Evolutionary conservation across 2,113 vertebrate species (phyloP).

Genomic region (Orycteropus afer): DNA sequence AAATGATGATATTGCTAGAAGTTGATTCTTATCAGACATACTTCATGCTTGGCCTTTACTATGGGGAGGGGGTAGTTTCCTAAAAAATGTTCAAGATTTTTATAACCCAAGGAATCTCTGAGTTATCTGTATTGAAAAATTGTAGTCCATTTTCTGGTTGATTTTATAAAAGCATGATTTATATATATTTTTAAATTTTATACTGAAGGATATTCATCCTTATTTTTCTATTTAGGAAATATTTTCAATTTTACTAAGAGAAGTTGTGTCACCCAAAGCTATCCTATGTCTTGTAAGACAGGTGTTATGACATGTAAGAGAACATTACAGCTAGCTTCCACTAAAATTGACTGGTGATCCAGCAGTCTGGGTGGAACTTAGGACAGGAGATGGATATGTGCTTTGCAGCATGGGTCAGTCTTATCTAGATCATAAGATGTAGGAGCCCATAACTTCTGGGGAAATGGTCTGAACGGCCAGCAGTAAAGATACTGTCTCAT

Average conservation of each 20-base stretch:
- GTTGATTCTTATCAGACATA: neutral
- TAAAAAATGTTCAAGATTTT: neutral
- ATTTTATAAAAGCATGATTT: slow-evolving; percentile 7
- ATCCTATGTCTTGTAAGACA: neutral
- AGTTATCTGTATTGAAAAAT: slow-evolving; percentile 2
- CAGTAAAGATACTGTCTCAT: neutral
- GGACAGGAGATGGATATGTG: neutral
- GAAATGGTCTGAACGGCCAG: neutral
- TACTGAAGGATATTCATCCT: neutral
- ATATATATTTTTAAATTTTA: neutral
- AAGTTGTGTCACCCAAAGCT: neutral
- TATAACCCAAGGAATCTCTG: neutral
- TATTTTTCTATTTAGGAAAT: neutral
- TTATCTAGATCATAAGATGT: neutral
- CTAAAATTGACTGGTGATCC: neutral
- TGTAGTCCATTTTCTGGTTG: too few relatives aligned
- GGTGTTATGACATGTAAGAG: neutral
- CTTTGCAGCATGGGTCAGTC: neutral
- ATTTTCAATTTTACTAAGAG: neutral
- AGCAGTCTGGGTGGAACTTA: neutral
- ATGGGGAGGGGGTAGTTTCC: neutral
- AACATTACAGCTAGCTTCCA: neutral
- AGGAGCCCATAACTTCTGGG: neutral
- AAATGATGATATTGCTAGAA: too few relatives aligned
- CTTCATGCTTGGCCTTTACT: neutral